Evolutionary conservation across 2,113 vertebrate genomes (phyloP), one percentile per base, ranked within the genome.

Genomic region (Phalacrocorax brasilianus): DNA sequence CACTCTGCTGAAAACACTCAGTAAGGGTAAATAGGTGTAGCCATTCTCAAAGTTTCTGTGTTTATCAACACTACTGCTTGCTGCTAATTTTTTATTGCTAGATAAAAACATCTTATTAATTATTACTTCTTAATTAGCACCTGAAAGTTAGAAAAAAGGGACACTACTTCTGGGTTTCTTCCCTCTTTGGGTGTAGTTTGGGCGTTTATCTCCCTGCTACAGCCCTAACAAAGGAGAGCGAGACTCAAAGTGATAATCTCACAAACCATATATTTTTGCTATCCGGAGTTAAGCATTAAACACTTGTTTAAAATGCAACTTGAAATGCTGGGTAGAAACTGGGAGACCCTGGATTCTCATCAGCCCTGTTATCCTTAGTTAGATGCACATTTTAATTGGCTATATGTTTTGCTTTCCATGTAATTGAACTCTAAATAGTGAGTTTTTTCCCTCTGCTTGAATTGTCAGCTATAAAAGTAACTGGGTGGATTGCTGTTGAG

Each of bases 221-320:
- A 38, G 38, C 38, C 38, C 38, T 38, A 38, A 38, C 38, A 38
- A 38, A 38, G 38, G 38, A 38, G 38, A 38, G 38, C 38, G 9
- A 38, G 38, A 38, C 38, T 38, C 38, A 38, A 38, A 38, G 65
- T 71, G 74, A 73, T 96, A 84, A 96, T 95, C 97, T 96, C 14
- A 11, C n/a, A 85, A 81, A 76, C 58, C 47, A 59, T 73, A 2
- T 40, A 50, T 66, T 85, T 95, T 86, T 95, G 67, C 63, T 77
- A 0, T 58, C 42, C 49, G 49, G 58, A 80, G 71, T 91, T 89
- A 94, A 95, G 30, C 65, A 22, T 61, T 70, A 58, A 87, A 15
- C 35, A 38, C 40, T 65, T 84, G 15, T 53, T 73, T 87, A 47
- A 77, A 74, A n/a, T 79, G 49, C 44, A n/a, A 35, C 55, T 88